Evolutionary conservation across 1,140 invertebrate genomes (phyloP), one percentile per base, ranked within the genome.

Genomic region (Tetramorium parvispinum): DNA sequence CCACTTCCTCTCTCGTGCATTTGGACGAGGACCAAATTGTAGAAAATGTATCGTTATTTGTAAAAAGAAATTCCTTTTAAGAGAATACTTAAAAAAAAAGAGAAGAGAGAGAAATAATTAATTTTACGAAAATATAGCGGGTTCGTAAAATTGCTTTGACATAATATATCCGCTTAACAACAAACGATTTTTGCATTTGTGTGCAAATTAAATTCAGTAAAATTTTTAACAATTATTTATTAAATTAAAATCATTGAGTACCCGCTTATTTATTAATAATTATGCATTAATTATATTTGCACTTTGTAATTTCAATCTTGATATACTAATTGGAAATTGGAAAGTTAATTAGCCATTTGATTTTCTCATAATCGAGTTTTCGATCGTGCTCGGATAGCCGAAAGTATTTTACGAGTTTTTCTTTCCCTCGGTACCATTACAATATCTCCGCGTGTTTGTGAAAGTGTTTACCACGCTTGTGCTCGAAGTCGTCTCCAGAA

Each of bases 401-500:
- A 89, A 77, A 51, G 68, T 83, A 83, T 89, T 77, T 68, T 16
- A 81, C 70, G 87, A 82, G 78, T 87, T 86, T 89, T 66, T 59
- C 71, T 73, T 37, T 82, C 86, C 70, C 49, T 79, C 57, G 46
- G 43, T 40, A 55, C 32, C 27, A 37, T 53, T 61, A 49, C 40
- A n/a, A 59, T 57, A 79, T 40, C 51, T 51, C 11, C 43, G 78
- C 21, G 24, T 91, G 79, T 91, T 91, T 91, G 83, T 87, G 8
- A 37, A 81, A 91, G 75, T 73, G 32, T 91, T 91, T 91, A 91
- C 70, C 89, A 85, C 24, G 85, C 71, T 70, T 85, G 85, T 85
- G 89, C 75, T 63, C 89, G 79, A 63, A 90, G 66, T 87, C 87
- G 87, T 91, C 89, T 79, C 87, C 68, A 83, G 82, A 83, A 86